Conservation (phyloP, 2,797 vertebrate species). For the Thripadectes ignobilis region DNA sequence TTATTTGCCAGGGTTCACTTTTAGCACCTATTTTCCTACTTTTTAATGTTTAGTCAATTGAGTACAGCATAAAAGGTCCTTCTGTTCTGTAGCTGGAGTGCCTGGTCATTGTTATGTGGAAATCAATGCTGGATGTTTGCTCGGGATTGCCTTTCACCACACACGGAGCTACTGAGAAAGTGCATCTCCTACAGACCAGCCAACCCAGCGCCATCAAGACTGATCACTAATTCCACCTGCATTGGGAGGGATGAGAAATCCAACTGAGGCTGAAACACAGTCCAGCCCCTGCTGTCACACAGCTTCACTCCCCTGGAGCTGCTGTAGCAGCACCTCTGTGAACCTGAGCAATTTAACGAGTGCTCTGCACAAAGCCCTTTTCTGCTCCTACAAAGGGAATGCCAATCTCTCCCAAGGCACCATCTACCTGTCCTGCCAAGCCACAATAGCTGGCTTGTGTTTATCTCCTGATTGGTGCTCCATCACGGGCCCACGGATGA, state of each 20-base stretch:
- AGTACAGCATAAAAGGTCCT: conserved; percentile 43
- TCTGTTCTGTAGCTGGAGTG: conserved; percentile 19
- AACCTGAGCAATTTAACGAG: background rate
- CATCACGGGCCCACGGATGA: background rate
- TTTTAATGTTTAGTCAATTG: conserved; percentile 35
- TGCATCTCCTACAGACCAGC: background rate
- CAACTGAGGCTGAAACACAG: background rate
- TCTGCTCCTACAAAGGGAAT: background rate
- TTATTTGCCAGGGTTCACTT: conserved; percentile 55
- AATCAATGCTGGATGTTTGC: background rate
- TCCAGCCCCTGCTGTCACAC: background rate
- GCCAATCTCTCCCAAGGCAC: background rate
- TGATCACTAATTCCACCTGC: background rate
- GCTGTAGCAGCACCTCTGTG: background rate
- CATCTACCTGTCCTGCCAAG: background rate
- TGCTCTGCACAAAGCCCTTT: background rate
- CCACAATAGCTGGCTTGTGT: background rate
- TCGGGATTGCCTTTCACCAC: background rate
- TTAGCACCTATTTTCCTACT: conserved; percentile 55
- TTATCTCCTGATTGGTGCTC: background rate
- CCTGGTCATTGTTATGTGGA: conserved; percentile 24
- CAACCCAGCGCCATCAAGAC: background rate
- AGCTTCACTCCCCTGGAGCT: background rate
- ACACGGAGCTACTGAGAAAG: background rate
- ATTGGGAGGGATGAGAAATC: background rate